These are phyloP conservation scores for Benitochromis conjunctus DNA, from an alignment of 2,113 vertebrate genomes.

Conservation along the genomic window DNA sequence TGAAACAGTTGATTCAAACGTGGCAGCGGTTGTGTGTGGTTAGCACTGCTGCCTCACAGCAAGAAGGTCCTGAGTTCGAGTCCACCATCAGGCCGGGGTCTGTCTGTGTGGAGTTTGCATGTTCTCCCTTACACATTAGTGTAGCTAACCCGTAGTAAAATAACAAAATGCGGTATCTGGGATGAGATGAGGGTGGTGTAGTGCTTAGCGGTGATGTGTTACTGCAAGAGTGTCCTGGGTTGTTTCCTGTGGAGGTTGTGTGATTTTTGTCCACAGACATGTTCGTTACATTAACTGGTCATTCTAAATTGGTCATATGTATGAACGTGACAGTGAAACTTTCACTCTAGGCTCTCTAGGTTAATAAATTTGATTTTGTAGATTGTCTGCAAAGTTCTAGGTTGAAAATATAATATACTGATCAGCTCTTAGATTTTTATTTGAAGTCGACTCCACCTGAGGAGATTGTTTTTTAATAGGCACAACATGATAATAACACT, in stretches of 20 bases:
- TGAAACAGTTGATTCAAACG: background rate
- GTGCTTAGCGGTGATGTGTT: background rate
- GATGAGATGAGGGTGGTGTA: too few relatives aligned
- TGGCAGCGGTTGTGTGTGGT: background rate
- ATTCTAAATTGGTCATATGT: background rate
- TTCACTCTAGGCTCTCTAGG: fast-evolving
- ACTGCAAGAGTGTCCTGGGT: fast-evolving
- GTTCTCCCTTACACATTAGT: too few relatives aligned
- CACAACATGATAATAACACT: background rate
- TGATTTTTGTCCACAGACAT: background rate
- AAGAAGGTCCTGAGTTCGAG: too few relatives aligned
- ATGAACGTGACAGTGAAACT: background rate
- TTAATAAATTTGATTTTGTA: background rate
- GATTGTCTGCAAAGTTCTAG: fast-evolving
- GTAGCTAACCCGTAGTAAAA: too few relatives aligned
- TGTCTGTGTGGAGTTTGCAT: too few relatives aligned
- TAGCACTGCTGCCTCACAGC: too few relatives aligned
- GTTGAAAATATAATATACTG: background rate
- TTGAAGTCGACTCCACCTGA: background rate
- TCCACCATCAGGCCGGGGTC: too few relatives aligned
- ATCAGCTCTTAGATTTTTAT: background rate
- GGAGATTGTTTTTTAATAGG: background rate
- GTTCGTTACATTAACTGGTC: fast-evolving
- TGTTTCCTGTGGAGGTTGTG: background rate
- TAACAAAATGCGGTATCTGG: too few relatives aligned